Percentiles rank a stretch among this genome's conserved stretches.
phyloP scores from a whole-genome alignment of 2,888 invertebrate species.

The Nomada ferruginata region DNA sequence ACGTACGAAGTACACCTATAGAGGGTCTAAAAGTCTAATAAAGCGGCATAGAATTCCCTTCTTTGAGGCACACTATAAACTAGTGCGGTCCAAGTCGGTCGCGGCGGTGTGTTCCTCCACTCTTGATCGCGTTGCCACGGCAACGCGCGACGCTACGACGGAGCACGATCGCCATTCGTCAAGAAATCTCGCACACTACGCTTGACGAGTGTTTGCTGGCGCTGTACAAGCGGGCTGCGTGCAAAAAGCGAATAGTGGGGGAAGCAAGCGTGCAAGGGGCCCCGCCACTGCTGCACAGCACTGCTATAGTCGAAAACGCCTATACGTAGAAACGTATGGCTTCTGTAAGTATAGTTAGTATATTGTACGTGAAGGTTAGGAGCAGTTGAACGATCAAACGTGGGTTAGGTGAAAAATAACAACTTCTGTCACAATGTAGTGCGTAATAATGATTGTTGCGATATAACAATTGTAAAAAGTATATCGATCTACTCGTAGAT shows the following conservation, averaged over 20 bases:
- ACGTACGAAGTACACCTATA: not conserved
- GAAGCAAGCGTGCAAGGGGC: too few relatives aligned
- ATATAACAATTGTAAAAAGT: slow-evolving; percentile 36
- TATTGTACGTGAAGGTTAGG: slow-evolving; percentile 58
- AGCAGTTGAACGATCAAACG: slow-evolving; percentile 50
- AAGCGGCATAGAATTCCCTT: slow-evolving; percentile 18
- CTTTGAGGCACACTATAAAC: slow-evolving; percentile 11
- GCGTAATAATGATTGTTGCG: slow-evolving; percentile 45
- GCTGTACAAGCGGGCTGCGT: too few relatives aligned
- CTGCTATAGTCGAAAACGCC: slow-evolving; percentile 41
- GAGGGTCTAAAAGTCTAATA: slow-evolving; percentile 11
- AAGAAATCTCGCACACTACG: too few relatives aligned
- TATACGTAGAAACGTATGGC: slow-evolving; percentile 60
- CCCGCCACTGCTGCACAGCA: too few relatives aligned
- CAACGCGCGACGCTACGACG: too few relatives aligned
- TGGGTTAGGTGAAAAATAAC: slow-evolving; percentile 53
- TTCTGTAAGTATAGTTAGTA: slow-evolving; percentile 52
- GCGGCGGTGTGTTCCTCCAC: too few relatives aligned
- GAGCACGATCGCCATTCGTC: too few relatives aligned
- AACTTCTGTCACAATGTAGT: slow-evolving; percentile 54
- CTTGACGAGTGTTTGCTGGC: too few relatives aligned
- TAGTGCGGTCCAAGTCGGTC: too few relatives aligned
- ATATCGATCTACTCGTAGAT: slow-evolving; percentile 39
- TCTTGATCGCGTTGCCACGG: too few relatives aligned
- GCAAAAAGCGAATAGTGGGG: too few relatives aligned